These are phyloP conservation scores for Laspeyria flexula DNA, from an alignment of 2,888 invertebrate species.

Conservation along the genomic window DNA sequence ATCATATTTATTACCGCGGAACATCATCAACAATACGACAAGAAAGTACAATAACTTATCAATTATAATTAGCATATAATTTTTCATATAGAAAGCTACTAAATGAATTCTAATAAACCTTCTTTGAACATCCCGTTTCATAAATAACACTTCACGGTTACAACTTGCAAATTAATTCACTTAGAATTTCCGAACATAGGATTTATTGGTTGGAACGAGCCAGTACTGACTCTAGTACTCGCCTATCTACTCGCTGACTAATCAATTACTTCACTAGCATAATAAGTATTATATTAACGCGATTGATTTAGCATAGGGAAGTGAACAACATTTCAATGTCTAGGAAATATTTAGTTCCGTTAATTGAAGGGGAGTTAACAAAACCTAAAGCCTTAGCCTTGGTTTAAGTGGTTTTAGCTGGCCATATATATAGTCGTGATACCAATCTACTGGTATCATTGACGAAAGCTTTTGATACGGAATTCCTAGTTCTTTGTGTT, in stretches of 20 bases:
- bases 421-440: not conserved
- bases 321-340: conserved; percentile 58
- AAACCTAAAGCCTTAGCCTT: conserved; percentile 27
- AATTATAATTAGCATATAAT: no score
- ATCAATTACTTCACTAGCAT: conserved; percentile 55
- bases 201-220: conserved; percentile 28
- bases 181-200: conserved; percentile 26
- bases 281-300: conserved; percentile 54
- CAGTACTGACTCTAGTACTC: conserved; percentile 10
- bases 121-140: conserved; percentile 18
- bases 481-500: conserved; percentile 6
- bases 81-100: not conserved
- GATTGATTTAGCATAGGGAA: conserved; percentile 68
- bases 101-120: not conserved
- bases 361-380: conserved; percentile 43
- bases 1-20: no score
- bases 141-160: conserved; percentile 21
- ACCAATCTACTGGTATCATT: not conserved
- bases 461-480: conserved; percentile 2
- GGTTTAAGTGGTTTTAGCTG: not conserved
- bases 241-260: conserved; percentile 18
- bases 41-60: no score
- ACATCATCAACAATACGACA: no score
- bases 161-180: conserved; percentile 31
- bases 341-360: conserved; percentile 58